Percentiles rank a stretch among this genome's conserved stretches.
phyloP scores from a whole-genome alignment of 2,797 vertebrate genomes.

The Pitangus sulphuratus region DNA sequence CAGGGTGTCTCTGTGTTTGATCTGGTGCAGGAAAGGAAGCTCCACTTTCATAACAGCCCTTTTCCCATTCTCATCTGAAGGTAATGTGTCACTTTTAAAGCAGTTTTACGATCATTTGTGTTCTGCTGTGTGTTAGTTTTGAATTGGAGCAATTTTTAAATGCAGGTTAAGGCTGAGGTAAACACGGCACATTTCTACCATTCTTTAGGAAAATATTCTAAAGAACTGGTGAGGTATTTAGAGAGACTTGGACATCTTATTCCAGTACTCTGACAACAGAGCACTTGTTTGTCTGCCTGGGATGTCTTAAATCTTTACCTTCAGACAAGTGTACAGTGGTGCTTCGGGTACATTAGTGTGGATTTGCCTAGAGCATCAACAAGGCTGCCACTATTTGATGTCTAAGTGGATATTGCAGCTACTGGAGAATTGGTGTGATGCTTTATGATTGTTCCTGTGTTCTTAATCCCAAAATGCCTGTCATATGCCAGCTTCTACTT shows the following conservation, averaged over 20 bases:
- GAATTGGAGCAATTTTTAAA: background rate
- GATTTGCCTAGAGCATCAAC: background rate
- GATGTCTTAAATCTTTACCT: background rate
- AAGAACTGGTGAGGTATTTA: background rate
- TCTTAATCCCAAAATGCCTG: background rate
- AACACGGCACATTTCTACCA: background rate
- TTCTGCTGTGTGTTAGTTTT: background rate
- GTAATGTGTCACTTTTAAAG: background rate
- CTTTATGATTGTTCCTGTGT: background rate
- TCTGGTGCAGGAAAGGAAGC: background rate
- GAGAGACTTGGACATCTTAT: background rate
- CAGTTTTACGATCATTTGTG: background rate
- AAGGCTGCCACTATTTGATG: background rate
- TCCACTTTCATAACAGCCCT: background rate
- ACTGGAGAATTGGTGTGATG: background rate
- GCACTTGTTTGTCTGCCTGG: background rate
- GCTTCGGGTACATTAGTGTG: background rate
- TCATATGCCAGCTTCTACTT: background rate
- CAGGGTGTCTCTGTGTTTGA: background rate
- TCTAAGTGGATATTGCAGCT: background rate
- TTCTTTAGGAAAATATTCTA: background rate
- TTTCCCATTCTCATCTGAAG: background rate
- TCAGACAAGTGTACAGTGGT: background rate
- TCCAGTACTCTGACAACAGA: background rate
- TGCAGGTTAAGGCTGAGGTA: background rate